Evolutionary conservation across 2,888 invertebrate species (phyloP), one percentile per base, ranked within the genome.

Genomic region (Copidosoma aretas): DNA sequence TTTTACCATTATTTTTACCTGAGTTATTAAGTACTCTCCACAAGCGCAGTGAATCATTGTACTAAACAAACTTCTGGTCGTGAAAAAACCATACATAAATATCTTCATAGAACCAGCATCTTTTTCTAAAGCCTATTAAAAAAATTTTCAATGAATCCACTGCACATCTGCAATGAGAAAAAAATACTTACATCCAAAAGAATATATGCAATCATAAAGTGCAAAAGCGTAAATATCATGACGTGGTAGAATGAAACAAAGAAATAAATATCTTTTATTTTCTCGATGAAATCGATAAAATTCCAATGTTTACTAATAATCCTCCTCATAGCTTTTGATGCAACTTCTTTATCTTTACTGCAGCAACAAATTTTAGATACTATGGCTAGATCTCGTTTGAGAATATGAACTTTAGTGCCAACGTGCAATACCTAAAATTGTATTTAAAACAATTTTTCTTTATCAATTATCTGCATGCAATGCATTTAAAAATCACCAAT

Each of bases 21-120:
- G 73, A 24, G 8, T 67, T 12, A 73, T 75, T 5, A 77, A 71
- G 53, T 77, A 76, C 56, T 77, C 76, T 22, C 77, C 77, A 15
- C 60, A 68, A 19, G 67, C 63, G 39, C 76, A 76, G 57, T 74
- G 75, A 46, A 73, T 60, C 21, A 75, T 73, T 3, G 71, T n/a
- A 49, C 64, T 71, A 12, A 65, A 32, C 52, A 71, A 46, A 25
- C 68, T 63, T 12, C 60, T 56, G 8, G 25, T 52, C 1, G 67
- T 60, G 10, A 66, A 25, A 25, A 57, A n/a, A 1, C 63, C 62
- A 25, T 68, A 68, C 21, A 68, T 62, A 60, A 71, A 39, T 17
- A 63, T 56, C 49, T 65, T 63, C 17, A 71, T 25, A 22, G 49
- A 19, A 46, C 66, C 62, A 22, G n/a, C 53, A 1, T 63, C 61